These are phyloP conservation scores for Drosophila tsacasi DNA, from an alignment of 1,140 invertebrate genomes.

Conservation along the genomic window DNA sequence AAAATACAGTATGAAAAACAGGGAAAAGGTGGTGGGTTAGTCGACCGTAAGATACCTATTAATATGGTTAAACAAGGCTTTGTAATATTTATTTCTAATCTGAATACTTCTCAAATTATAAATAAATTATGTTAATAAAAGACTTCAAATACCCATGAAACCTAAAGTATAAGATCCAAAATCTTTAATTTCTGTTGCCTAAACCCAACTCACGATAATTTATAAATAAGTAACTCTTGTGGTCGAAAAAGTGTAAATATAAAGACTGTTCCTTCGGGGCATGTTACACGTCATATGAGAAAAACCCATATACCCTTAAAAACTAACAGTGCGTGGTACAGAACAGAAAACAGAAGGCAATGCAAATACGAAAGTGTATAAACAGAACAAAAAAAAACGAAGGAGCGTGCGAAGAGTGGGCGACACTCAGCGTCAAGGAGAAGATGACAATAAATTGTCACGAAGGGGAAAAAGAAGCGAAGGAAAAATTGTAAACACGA, in stretches of 20 bases:
- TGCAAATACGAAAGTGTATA: slow-evolving; percentile 72
- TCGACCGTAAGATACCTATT: not conserved
- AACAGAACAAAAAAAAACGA: slow-evolving; percentile 62
- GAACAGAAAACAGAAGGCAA: slow-evolving; percentile 63
- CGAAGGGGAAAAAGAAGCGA: slow-evolving; percentile 10
- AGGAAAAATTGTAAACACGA: slow-evolving; percentile 75
- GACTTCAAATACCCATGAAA: not conserved
- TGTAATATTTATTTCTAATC: not conserved
- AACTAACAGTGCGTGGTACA: not conserved
- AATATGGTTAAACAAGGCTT: not conserved
- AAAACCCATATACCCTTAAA: not conserved
- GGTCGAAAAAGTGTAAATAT: accelerated
- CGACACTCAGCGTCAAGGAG: slow-evolving; percentile 52
- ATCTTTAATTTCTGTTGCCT: not conserved
- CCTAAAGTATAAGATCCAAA: not conserved
- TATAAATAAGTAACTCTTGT: not conserved
- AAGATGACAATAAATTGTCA: slow-evolving; percentile 81
- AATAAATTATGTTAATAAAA: not conserved
- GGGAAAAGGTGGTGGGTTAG: not conserved
- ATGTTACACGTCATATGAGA: not conserved
- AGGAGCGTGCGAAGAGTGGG: slow-evolving; percentile 44
- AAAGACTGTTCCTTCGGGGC: too few species aligned
- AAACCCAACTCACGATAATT: too few species aligned
- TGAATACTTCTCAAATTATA: not conserved
- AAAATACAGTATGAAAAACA: slow-evolving; percentile 24